These are phyloP conservation scores for Ips nitidus DNA, from an alignment of 1,140 invertebrate species.

Conservation along the genomic window DNA sequence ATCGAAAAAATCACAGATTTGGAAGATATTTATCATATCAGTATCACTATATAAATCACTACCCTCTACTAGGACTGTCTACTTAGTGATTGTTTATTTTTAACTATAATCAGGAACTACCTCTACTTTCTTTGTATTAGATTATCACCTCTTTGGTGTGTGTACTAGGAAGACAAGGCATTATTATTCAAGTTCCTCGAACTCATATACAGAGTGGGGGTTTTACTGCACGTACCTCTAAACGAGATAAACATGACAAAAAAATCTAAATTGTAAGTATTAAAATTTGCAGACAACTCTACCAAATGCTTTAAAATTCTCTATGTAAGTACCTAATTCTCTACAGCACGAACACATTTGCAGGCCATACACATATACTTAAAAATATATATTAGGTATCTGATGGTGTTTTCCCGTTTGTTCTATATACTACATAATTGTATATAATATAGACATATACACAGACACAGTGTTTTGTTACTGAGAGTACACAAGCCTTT, in stretches of 20 bases:
- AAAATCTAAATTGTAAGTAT: too few species aligned
- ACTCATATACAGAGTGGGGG: neutral
- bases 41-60: neutral
- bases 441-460: too few species aligned
- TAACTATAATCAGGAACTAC: neutral
- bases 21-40: neutral
- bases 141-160: constrained; percentile 8
- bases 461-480: neutral
- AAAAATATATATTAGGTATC: neutral
- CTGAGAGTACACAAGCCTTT: constrained; percentile 8
- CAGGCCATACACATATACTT: constrained; percentile 13
- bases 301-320: too few species aligned
- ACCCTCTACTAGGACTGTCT: too few species aligned
- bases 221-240: neutral
- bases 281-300: too few species aligned
- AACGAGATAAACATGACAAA: too few species aligned
- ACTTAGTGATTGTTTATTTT: neutral
- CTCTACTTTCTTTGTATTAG: constrained; percentile 8
- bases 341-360: constrained; percentile 15
- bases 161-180: constrained; percentile 13
- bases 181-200: constrained; percentile 2
- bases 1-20: neutral
- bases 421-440: too few species aligned
- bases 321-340: neutral
- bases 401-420: too few species aligned